Percentiles rank a stretch among this genome's conserved stretches.
Conservation (phyloP, 2,888 invertebrate species). For the Hypomecis punctinalis region DNA sequence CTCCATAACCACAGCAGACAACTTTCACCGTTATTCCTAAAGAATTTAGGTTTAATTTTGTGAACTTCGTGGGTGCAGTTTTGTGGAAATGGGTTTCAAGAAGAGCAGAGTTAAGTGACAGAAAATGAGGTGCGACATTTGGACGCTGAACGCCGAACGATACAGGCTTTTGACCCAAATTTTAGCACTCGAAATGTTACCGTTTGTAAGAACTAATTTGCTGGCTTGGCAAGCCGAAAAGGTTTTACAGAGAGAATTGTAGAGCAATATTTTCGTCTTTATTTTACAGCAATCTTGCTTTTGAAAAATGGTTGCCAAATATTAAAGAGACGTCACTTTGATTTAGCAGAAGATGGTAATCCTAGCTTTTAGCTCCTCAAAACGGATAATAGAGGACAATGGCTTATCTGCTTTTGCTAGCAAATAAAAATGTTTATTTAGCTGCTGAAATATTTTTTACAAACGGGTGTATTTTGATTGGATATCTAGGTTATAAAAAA, state of each 20-base stretch:
- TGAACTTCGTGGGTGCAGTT: slow-evolving; percentile 40
- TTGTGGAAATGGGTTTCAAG: slow-evolving; percentile 45
- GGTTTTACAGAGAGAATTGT: slow-evolving; percentile 4
- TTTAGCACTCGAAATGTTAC: slow-evolving; percentile 57
- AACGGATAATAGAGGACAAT: no score
- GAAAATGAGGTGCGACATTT: slow-evolving; percentile 77
- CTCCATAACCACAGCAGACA: neutral
- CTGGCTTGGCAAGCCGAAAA: slow-evolving; percentile 26
- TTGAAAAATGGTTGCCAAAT: no score
- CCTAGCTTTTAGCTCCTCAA: no score
- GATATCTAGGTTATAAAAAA: slow-evolving; percentile 69
- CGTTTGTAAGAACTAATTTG: slow-evolving; percentile 43
- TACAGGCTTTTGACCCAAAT: slow-evolving; percentile 74
- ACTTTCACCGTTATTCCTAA: slow-evolving; percentile 37
- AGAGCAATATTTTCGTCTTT: neutral
- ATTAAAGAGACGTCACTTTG: no score
- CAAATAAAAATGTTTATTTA: neutral
- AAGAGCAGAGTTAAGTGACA: slow-evolving; percentile 61
- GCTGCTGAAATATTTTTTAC: neutral
- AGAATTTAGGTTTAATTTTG: slow-evolving; percentile 47
- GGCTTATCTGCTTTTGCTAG: neutral
- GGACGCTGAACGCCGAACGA: slow-evolving; percentile 58
- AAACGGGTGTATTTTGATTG: slow-evolving; percentile 41
- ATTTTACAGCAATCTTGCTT: neutral
- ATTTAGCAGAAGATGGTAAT: no score